Evolutionary conservation across 2,113 vertebrate genomes (phyloP), one percentile per base, ranked within the genome.

Genomic region (Melanostigma gelatinosum): DNA sequence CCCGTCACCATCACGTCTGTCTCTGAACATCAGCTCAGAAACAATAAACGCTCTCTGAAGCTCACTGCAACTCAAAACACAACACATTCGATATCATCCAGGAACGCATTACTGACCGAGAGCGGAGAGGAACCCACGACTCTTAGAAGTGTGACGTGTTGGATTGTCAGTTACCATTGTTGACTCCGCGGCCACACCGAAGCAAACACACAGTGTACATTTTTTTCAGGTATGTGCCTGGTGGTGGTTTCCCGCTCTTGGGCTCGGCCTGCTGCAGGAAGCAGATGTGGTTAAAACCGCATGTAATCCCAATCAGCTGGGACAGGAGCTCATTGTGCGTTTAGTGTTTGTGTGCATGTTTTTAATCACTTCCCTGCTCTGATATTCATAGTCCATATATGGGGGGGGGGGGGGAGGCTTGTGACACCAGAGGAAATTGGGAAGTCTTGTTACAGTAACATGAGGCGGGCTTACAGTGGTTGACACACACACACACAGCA

Each of bases 281-380:
- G 84, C 89, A 91, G 90, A 91, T 92, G 88, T 89, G 88, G 80
- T 84, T 83, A 65, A 77, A 81, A 86, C 72, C 18, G 10, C 82
- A 68, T 74, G 34, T 92, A 89, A 93, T 89, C 90, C 88, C 77
- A 77, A 63, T 87, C 85, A 88, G 80, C 90, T 85, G 86, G 83
- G 88, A 88, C 89, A 74, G 72, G 76, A 60, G 79, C 67, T 88
- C 77, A 62, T 75, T 83, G 85, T 77, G 75, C 44, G 64, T 44
- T 66, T 4, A 18, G 65, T 50, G 48, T 63, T 7, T 64, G 63
- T 80, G 66, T 75, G 64, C 12, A 6, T 42, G 34, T 82, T 79
- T 34, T 85, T 77, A 82, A 82, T 85, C 77, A 82, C 64, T 13
- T 83, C 77, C 82, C 64, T 13, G 52, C 36, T 80, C 36, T 50